These are phyloP conservation scores for Galeruca laticollis DNA, from an alignment of 2,888 invertebrate species.

Conservation along the genomic window DNA sequence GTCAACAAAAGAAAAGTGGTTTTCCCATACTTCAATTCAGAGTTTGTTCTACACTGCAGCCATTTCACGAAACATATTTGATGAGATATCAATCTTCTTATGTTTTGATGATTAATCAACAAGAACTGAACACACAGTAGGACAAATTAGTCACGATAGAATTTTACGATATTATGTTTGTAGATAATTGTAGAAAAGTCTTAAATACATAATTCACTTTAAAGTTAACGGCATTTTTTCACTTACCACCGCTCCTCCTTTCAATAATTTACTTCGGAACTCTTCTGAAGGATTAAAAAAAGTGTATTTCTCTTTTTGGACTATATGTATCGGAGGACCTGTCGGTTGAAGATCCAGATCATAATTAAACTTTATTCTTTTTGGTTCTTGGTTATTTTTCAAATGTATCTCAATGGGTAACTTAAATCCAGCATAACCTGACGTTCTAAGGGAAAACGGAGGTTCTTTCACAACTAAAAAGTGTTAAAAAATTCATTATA, in stretches of 20 bases:
- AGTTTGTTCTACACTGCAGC: too few relatives aligned
- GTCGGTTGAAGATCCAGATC: conserved; percentile 85
- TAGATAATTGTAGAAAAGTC: too few relatives aligned
- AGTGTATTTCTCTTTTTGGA: conserved; percentile 84
- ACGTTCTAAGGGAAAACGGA: conserved; percentile 89
- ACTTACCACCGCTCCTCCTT: conserved; percentile 81
- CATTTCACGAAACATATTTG: too few relatives aligned
- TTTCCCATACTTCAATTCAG: too few relatives aligned
- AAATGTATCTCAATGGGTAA: conserved; percentile 91
- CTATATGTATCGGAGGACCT: conserved; percentile 78
- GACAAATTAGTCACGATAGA: too few relatives aligned
- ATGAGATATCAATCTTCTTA: too few relatives aligned
- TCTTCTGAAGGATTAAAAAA: conserved; percentile 91
- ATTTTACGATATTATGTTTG: too few relatives aligned
- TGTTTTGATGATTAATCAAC: too few relatives aligned
- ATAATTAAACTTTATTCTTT: conserved; percentile 85
- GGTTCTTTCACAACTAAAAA: conserved; percentile 89
- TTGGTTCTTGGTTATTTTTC: conserved; percentile 90
- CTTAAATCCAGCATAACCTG: conserved; percentile 95
- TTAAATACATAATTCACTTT: too few relatives aligned
- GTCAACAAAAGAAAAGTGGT: too few relatives aligned
- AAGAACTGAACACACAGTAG: too few relatives aligned
- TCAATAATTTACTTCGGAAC: conserved; percentile 86
- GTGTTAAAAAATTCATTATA: conserved; percentile 8
- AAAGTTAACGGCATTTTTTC: too few relatives aligned